These are phyloP conservation scores for Sternotherus odoratus DNA, from an alignment of 2,797 vertebrate species.

Conservation along the genomic window DNA sequence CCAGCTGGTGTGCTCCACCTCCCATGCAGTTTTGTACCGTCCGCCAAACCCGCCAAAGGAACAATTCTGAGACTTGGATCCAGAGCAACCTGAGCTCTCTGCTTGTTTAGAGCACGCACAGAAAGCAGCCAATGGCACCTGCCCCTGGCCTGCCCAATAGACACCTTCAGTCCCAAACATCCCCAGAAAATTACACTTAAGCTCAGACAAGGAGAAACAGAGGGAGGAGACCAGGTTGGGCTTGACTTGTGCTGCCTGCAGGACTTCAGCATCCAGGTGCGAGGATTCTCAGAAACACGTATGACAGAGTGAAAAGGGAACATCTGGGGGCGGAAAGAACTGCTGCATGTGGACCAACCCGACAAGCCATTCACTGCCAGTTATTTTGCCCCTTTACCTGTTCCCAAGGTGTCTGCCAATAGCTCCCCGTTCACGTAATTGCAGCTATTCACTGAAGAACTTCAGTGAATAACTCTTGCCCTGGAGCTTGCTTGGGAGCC, in stretches of 20 bases:
- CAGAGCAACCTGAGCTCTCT: not conserved
- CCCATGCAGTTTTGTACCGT: not conserved
- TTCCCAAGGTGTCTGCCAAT: slow-evolving; percentile 45
- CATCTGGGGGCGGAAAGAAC: not conserved
- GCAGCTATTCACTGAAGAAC: not conserved
- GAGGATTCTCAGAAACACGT: not conserved
- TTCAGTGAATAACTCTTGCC: not conserved
- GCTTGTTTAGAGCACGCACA: not conserved
- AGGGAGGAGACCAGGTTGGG: not conserved
- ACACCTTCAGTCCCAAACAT: not conserved
- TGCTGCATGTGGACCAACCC: not conserved
- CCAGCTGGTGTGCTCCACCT: not conserved
- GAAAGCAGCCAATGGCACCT: not conserved
- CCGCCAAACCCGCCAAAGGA: not conserved
- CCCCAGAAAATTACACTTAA: accelerated
- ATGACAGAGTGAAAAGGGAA: not conserved
- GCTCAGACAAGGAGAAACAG: accelerated
- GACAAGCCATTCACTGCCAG: not conserved
- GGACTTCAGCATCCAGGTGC: accelerated
- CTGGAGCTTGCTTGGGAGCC: accelerated
- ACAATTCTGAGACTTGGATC: not conserved
- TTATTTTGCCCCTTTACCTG: not conserved
- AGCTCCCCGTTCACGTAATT: not conserved
- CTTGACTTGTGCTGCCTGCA: not conserved
- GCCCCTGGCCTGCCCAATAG: accelerated